phyloP scores from a whole-genome alignment of 1,140 invertebrate genomes.

The Pogonus chalceus region DNA sequence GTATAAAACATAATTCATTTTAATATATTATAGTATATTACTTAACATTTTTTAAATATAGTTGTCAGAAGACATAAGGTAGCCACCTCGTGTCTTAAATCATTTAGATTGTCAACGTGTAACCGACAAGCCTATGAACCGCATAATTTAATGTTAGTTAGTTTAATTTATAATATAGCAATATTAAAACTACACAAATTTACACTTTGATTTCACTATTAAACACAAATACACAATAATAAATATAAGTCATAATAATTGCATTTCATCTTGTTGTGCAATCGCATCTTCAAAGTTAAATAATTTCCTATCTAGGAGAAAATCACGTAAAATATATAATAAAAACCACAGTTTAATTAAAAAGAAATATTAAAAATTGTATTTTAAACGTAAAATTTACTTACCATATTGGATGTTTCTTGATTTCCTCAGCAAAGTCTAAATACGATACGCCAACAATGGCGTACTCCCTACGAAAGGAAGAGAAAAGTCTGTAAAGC shows the following conservation, averaged over 20 bases:
- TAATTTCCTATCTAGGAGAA: slow-evolving; percentile 9
- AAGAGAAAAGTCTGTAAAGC: slow-evolving; percentile 30
- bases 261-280: slow-evolving; percentile 34
- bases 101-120: too few species aligned
- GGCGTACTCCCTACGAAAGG: slow-evolving; percentile 61
- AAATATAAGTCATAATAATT: neutral
- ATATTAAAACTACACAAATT: neutral
- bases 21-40: too few species aligned
- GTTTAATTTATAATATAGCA: neutral
- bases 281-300: slow-evolving; percentile 17
- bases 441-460: slow-evolving; percentile 71
- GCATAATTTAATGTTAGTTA: too few species aligned
- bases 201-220: neutral
- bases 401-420: slow-evolving; percentile 79
- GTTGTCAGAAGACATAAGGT: too few species aligned
- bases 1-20: too few species aligned
- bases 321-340: slow-evolving; percentile 28
- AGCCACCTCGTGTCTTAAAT: too few species aligned
- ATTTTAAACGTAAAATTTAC: slow-evolving; percentile 38
- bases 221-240: slow-evolving; percentile 6
- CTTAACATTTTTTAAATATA: too few species aligned
- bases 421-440: slow-evolving; percentile 58
- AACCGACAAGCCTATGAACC: too few species aligned
- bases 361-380: slow-evolving; percentile 26
- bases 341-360: slow-evolving; percentile 17